Conservation (phyloP, 2,888 invertebrate genomes). For the Bellardia pandia region DNA sequence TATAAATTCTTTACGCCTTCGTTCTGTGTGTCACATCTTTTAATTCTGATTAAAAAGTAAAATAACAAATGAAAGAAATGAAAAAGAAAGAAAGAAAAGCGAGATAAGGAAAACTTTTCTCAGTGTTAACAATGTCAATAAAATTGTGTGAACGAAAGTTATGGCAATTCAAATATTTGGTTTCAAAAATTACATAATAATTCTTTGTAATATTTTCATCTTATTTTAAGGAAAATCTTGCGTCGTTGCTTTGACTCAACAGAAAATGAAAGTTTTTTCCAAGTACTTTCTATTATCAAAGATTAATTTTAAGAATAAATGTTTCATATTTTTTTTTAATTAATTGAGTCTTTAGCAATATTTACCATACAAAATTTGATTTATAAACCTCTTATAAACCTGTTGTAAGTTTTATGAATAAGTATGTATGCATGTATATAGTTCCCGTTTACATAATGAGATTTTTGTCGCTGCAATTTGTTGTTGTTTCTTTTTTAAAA, state of each 20-base stretch:
- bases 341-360: no score
- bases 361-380: no score
- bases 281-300: neutral
- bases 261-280: neutral
- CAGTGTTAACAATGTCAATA: slow-evolving; percentile 56
- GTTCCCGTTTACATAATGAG: no score
- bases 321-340: no score
- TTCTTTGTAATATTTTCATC: neutral
- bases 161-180: slow-evolving; percentile 37
- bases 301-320: no score
- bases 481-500: no score
- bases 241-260: neutral
- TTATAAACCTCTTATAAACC: no score
- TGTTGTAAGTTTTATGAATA: no score
- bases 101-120: slow-evolving; percentile 36
- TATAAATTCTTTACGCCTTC: slow-evolving; percentile 51
- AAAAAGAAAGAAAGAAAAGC: neutral
- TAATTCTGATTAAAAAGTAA: slow-evolving; percentile 54
- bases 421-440: no score
- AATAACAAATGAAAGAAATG: neutral
- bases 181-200: neutral
- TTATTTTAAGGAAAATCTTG: neutral
- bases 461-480: no score
- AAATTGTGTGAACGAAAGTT: slow-evolving; percentile 46
- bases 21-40: slow-evolving; percentile 49